These are phyloP conservation scores for Colius striatus DNA, from an alignment of 2,113 vertebrate genomes.

Conservation along the genomic window DNA sequence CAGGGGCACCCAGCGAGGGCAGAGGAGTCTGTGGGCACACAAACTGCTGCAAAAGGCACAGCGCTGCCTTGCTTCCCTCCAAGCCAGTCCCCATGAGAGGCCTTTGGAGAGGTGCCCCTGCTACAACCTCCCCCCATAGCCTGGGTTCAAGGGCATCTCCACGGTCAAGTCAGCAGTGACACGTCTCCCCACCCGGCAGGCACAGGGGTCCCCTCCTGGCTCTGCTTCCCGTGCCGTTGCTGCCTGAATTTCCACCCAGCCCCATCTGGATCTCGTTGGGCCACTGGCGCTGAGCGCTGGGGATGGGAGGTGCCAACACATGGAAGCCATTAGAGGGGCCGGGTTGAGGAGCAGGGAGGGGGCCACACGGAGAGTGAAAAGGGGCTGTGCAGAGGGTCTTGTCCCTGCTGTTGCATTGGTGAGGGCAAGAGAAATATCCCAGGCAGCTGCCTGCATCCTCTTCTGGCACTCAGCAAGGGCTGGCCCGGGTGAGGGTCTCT, in stretches of 20 bases:
- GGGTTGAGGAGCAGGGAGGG: fast-evolving
- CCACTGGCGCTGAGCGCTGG: not conserved
- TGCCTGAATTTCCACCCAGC: constrained; percentile 36
- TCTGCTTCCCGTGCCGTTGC: fast-evolving
- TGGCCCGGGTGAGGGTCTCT: fast-evolving
- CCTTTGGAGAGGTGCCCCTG: fast-evolving
- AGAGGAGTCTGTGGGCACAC: not conserved
- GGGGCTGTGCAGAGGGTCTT: constrained; percentile 4
- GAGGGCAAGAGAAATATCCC: not conserved
- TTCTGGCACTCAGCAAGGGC: not conserved
- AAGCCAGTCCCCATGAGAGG: not conserved
- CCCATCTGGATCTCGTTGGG: constrained; percentile 30
- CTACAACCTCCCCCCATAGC: not conserved
- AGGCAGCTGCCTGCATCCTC: not conserved
- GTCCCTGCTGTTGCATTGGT: not conserved
- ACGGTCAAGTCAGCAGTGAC: not conserved
- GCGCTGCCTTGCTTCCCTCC: not conserved
- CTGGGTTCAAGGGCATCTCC: fast-evolving
- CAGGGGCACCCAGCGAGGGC: not conserved
- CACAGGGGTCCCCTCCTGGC: not conserved
- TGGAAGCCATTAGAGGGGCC: constrained; percentile 31
- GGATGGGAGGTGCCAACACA: constrained; percentile 8
- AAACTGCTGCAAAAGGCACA: not conserved
- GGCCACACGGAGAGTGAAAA: not conserved
- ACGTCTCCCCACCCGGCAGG: not conserved